Conservation (phyloP, 2,113 vertebrate genomes). For the Calidris pugnax region DNA sequence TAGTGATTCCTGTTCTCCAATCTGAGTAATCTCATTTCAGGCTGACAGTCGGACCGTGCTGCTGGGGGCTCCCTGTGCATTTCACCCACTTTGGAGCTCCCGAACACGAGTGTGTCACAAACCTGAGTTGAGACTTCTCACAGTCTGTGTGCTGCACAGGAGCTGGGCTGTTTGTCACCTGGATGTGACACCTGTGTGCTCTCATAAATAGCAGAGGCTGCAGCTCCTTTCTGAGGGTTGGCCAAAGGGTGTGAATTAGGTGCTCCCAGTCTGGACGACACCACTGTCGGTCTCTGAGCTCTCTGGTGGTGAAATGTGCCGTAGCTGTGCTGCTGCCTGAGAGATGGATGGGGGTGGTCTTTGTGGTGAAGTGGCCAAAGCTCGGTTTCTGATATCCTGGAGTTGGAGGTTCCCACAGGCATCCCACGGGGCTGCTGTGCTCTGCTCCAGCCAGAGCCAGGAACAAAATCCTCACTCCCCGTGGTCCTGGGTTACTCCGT, state of each 20-base stretch:
- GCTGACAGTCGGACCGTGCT: neutral
- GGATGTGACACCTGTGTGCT: neutral
- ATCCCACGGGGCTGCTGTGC: rapidly evolving
- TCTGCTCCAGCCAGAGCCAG: neutral
- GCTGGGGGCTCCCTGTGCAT: neutral
- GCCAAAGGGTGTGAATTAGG: neutral
- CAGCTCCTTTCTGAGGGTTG: neutral
- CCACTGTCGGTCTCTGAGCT: rapidly evolving
- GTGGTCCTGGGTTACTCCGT: neutral
- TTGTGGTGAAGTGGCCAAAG: neutral
- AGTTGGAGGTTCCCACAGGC: neutral
- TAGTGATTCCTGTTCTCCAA: neutral
- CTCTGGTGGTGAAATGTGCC: neutral
- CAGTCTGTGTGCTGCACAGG: neutral
- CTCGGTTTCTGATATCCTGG: neutral
- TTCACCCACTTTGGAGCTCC: neutral
- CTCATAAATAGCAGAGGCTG: neutral
- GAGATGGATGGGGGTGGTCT: neutral
- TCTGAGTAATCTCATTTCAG: neutral
- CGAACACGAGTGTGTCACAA: neutral
- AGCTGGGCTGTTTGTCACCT: neutral
- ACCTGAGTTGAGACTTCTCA: neutral
- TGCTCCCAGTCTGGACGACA: neutral
- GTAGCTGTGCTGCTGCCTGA: neutral
- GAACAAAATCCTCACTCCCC: neutral